Percentiles rank a stretch among this genome's conserved stretches.
Evolutionary conservation across 1,140 invertebrate species (phyloP).

Genomic region (Drosophila saltans): DNA sequence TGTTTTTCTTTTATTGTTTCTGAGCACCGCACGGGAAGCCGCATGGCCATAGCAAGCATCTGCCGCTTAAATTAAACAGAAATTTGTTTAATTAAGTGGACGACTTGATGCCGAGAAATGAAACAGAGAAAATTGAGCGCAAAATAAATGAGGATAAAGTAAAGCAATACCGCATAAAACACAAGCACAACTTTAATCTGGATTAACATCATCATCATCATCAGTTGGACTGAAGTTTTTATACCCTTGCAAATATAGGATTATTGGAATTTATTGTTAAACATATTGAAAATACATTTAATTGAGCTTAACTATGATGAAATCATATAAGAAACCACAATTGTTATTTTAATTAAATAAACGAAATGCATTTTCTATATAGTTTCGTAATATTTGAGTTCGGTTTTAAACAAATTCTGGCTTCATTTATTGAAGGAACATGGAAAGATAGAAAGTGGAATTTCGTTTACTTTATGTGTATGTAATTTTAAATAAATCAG

Average conservation of each 20-base stretch:
- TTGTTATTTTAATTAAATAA: too few relatives aligned
- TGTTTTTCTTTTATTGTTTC: constrained; percentile 28
- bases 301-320: too few relatives aligned
- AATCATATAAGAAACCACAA: too few relatives aligned
- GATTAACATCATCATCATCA: not conserved
- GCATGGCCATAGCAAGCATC: constrained; percentile 46
- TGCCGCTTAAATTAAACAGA: constrained; percentile 71
- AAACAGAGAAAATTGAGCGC: constrained; percentile 55
- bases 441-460: too few relatives aligned
- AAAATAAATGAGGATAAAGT: constrained; percentile 53
- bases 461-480: too few relatives aligned
- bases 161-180: constrained; percentile 45
- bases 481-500: not conserved
- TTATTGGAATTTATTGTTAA: not conserved
- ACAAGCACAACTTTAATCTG: not conserved
- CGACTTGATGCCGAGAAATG: constrained; percentile 39
- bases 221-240: not conserved
- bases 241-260: not conserved
- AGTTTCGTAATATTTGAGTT: too few relatives aligned
- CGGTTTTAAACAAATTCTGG: too few relatives aligned
- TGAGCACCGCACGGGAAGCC: constrained; percentile 62
- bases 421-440: too few relatives aligned
- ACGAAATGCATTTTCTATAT: too few relatives aligned
- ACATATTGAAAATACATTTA: not conserved
- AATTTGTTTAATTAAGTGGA: constrained; percentile 79